Conservation (phyloP, 1,140 invertebrate species). For the Apis dorsata region DNA sequence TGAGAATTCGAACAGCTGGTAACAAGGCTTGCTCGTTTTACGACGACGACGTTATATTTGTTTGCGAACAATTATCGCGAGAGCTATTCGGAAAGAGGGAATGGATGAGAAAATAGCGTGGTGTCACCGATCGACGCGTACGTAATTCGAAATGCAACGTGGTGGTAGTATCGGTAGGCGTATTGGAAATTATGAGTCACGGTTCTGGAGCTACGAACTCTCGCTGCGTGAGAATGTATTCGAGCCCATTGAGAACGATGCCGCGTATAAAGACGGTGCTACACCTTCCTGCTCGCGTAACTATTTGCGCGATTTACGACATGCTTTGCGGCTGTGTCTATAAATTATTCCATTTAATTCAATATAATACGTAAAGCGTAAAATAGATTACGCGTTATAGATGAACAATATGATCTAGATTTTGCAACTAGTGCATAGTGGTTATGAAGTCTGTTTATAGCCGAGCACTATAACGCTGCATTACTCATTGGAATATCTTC, state of each 20-base stretch:
- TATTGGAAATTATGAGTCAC: conserved; percentile 68
- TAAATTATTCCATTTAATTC: background rate
- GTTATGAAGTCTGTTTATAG: background rate
- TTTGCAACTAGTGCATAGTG: background rate
- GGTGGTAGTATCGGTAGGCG: conserved; percentile 55
- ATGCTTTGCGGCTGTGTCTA: background rate
- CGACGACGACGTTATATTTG: background rate
- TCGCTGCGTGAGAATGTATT: background rate
- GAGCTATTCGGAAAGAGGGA: background rate
- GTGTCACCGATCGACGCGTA: conserved; percentile 44
- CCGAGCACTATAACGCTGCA: background rate
- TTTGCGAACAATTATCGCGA: background rate
- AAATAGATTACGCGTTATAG: background rate
- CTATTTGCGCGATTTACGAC: background rate
- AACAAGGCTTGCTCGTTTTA: background rate
- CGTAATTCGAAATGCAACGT: conserved; percentile 45
- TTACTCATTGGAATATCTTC: background rate
- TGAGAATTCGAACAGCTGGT: conserved; percentile 1
- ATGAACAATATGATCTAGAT: background rate
- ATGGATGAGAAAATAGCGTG: background rate
- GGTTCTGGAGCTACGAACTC: conserved; percentile 48
- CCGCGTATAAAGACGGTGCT: background rate
- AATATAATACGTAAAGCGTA: background rate
- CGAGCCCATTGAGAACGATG: conserved; percentile 47
- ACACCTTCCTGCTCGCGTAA: background rate